These are phyloP conservation scores for Microcebus griseorufus DNA, from an alignment of 2,113 vertebrate genomes.

Conservation along the genomic window DNA sequence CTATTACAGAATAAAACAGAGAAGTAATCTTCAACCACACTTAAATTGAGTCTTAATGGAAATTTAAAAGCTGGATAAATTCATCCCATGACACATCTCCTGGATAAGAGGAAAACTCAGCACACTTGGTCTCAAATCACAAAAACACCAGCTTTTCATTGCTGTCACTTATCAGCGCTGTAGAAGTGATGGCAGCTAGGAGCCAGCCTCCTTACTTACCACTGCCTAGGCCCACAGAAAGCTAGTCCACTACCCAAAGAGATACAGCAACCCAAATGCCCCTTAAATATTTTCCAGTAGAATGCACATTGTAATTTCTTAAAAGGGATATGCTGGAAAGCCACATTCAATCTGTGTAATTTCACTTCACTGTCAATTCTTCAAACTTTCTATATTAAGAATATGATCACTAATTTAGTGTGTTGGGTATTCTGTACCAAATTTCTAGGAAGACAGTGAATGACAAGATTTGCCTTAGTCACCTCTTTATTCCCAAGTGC, in stretches of 20 bases:
- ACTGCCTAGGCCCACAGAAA: background rate
- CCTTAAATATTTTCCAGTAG: background rate
- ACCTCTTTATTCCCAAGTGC: background rate
- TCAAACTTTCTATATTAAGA: background rate
- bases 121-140: background rate
- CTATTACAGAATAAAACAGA: background rate
- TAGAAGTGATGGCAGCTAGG: background rate
- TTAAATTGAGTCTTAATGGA: background rate
- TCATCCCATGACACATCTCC: background rate
- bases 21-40: background rate
- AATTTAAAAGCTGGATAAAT: constrained; percentile 22
- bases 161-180: background rate
- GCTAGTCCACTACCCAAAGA: background rate
- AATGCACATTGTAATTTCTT: background rate
- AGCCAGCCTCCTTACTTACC: background rate
- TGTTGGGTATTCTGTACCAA: background rate
- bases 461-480: background rate
- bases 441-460: background rate
- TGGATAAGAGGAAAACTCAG: background rate
- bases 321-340: background rate
- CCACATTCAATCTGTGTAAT: background rate
- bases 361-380: background rate
- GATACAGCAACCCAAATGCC: background rate
- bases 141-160: background rate
- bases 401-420: background rate